Base-by-base conservation (phyloP, 2,888 invertebrate genomes). In the Drosophila macrospina region DNA sequence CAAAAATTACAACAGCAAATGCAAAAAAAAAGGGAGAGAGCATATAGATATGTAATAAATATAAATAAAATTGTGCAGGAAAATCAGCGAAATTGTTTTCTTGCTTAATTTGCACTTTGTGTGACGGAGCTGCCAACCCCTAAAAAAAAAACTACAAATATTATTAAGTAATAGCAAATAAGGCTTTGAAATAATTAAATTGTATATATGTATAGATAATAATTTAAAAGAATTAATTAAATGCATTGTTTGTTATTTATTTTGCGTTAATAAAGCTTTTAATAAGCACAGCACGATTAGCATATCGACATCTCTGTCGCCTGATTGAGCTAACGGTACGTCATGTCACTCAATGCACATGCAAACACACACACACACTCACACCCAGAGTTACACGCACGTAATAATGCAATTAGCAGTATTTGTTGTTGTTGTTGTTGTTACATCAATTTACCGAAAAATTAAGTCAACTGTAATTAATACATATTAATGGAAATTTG, bases 401-500 rank as follows among this genome's bases (percentile, higher is more conserved):
- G 41, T 45, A 56, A 69, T 75, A 60, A 69, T 74, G 74, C 66
- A 73, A 72, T 78, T 68, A 68, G 44, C 26, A 52, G 13, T 52
- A 13, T 37, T 54, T 44, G 15, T 74, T 50, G 28, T 51, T 72
- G 51, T 61, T 74, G 42, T 65, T 71, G 61, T 36, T 69, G 59
- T 57, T 64, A 63, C 68, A 73, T 66, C 68, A 69, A 74, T 74
- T 76, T 75, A 69, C 42, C 64, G 50, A 75, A 62, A 81, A 80
- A 85, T 81, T 69, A 74, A 80, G 81, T 85, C 86, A 82, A 74
- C 64, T 70, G 86, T 87, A 82, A 87, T 85, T 87, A 85, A 85
- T 79, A 70, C 63, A 77, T 67, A 79, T 85, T 88, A 89, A 90
- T 90, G 88, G 86, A 84, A 89, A 86, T 78, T 86, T 76, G 88